Evolutionary conservation across 2,888 invertebrate genomes (phyloP), one percentile per base, ranked within the genome.

Genomic region (Orthonychiurus folsomi): DNA sequence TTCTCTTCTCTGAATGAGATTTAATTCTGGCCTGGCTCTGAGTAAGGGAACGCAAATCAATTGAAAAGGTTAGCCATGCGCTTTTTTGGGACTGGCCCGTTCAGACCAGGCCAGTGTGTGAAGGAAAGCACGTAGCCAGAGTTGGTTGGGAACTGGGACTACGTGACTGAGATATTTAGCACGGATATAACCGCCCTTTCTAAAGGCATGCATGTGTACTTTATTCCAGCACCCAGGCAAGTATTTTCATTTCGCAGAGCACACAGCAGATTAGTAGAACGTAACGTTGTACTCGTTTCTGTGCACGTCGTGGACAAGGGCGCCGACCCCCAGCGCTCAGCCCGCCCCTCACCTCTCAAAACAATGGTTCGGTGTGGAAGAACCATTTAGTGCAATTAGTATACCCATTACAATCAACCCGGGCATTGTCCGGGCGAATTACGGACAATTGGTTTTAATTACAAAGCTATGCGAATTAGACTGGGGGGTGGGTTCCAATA

Each of bases 41-140:
- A 37, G 37, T 5, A 37, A 37, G 5, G 37, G 15, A 37, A 37
- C 9, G 37, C 37, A 37, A 37, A 37, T 37, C 37, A 37, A 37
- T 37, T 37, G 37, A 37, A 37, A 37, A 37, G 37, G 37, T 37
- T 37, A 37, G 37, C 37, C 37, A 37, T 37, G 37, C 37, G 37
- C 37, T 37, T 37, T 37, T 37, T 37, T 37, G 37, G 37, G 37
- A 9, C 37, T 37, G 5, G 37, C 5, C 37, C 15, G 15, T 15
- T 37, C 15, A n/a, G n/a, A n/a, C n/a, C n/a, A n/a, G n/a, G n/a
- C n/a, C n/a, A n/a, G n/a, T n/a, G n/a, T n/a, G n/a, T n/a, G n/a
- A n/a, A n/a, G n/a, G n/a, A n/a, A n/a, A n/a, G n/a, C n/a, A 37
- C 37, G 37, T 15, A 5, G 37, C 9, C 9, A 9, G 37, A 37